phyloP scores from a whole-genome alignment of 2,888 invertebrate species.

The Boloria selene region DNA sequence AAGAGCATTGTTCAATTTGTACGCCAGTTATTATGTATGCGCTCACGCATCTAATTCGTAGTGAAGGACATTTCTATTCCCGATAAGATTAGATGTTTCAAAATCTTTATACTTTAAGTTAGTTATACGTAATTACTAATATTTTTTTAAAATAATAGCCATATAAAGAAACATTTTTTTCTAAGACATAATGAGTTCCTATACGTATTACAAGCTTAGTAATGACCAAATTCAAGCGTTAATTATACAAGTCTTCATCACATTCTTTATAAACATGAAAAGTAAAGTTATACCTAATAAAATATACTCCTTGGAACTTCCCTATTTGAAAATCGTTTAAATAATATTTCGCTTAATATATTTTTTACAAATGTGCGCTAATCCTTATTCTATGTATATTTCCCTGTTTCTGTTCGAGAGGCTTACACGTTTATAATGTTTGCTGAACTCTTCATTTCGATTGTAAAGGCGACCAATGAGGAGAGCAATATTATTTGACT shows the following conservation, averaged over 20 bases:
- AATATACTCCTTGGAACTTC: too few species aligned
- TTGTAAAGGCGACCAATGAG: slow-evolving; percentile 51
- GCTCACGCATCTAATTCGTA: slow-evolving; percentile 38
- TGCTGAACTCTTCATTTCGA: slow-evolving; percentile 62
- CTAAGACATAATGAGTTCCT: too few species aligned
- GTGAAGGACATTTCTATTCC: slow-evolving; percentile 31
- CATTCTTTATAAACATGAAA: too few species aligned
- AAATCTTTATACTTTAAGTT: slow-evolving; percentile 12
- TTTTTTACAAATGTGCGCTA: slow-evolving; percentile 17
- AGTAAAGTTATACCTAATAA: too few species aligned
- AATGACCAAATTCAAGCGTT: too few species aligned
- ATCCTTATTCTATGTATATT: slow-evolving; percentile 28
- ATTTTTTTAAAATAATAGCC: not conserved
- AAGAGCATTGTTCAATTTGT: slow-evolving; percentile 36
- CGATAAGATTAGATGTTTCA: slow-evolving; percentile 30
- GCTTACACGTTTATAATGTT: slow-evolving; percentile 47
- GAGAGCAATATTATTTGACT: slow-evolving; percentile 42
- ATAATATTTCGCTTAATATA: slow-evolving; percentile 11
- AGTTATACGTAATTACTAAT: slow-evolving; percentile 11
- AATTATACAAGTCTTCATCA: too few species aligned
- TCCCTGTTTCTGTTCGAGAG: slow-evolving; percentile 27
- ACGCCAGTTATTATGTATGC: slow-evolving; percentile 35
- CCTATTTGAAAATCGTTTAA: too few species aligned
- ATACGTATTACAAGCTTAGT: too few species aligned
- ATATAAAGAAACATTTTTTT: too few species aligned